Conservation (phyloP, 2,113 vertebrate genomes). For the Melanerpes formicivorus region DNA sequence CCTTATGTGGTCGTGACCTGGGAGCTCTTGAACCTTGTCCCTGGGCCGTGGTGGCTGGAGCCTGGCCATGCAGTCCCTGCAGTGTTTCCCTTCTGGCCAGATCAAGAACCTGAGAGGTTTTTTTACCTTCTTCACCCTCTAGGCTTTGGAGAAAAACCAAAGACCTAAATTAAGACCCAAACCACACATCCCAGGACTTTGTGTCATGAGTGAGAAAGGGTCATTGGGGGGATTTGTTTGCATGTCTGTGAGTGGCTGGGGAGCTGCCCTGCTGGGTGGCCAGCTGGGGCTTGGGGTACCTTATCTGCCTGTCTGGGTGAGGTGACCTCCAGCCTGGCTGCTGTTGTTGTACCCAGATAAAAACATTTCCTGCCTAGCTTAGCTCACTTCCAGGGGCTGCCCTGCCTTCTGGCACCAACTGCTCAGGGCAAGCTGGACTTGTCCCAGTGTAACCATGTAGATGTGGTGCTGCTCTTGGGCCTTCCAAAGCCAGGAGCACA, state of each 20-base stretch:
- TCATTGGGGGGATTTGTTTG: neutral
- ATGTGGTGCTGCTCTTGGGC: accelerated
- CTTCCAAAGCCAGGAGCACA: neutral
- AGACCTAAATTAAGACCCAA: neutral
- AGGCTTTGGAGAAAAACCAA: neutral
- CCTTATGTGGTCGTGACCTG: neutral
- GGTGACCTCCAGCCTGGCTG: neutral
- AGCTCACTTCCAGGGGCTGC: accelerated
- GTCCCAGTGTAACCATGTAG: accelerated
- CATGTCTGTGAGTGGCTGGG: accelerated
- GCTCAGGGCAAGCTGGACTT: neutral
- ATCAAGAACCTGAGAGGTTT: neutral
- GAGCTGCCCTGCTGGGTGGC: neutral
- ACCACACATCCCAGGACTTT: neutral
- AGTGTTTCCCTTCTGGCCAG: accelerated
- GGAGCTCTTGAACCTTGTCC: neutral
- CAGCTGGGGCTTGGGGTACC: neutral
- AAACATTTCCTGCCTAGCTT: neutral
- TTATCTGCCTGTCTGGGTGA: neutral
- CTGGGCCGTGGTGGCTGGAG: neutral
- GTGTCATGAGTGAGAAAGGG: neutral
- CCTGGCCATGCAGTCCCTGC: neutral
- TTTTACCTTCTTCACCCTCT: neutral
- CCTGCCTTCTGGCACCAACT: neutral
- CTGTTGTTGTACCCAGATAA: neutral